Conservation (phyloP, 2,797 vertebrate genomes). For the Australoheros facetus region DNA sequence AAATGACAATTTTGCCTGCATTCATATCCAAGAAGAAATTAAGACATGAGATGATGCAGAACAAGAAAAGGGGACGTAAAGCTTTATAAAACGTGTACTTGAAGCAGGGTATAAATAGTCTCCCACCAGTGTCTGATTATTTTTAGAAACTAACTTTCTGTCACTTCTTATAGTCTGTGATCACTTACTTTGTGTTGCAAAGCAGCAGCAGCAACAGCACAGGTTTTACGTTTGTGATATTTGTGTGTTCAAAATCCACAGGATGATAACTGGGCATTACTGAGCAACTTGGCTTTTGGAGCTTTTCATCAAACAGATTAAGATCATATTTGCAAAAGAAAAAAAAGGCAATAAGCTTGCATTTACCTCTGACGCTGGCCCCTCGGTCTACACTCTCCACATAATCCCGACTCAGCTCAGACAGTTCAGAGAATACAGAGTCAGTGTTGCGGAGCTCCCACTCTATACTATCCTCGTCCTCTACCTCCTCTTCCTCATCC, state of each 20-base stretch:
- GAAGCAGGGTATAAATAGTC: constrained; percentile 2
- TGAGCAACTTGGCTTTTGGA: neutral
- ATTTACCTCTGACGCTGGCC: constrained; percentile 78
- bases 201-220: neutral
- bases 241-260: neutral
- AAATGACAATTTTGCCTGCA: neutral
- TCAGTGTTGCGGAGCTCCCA: constrained; percentile 83
- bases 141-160: constrained; percentile 5
- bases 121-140: neutral
- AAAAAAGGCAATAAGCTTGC: neutral
- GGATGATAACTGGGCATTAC: too few relatives aligned
- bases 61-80: constrained; percentile 9
- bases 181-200: neutral
- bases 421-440: constrained; percentile 84
- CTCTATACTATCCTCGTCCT: constrained; percentile 76
- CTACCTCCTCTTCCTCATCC: constrained; percentile 34
- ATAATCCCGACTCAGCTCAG: constrained; percentile 82
- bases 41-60: neutral
- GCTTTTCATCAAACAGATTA: neutral
- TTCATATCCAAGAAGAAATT: neutral
- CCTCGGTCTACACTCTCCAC: constrained; percentile 84
- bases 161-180: neutral
- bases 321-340: neutral
- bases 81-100: constrained; percentile 5
- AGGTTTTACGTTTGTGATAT: neutral